phyloP scores from a whole-genome alignment of 30 jellyfish, hydroid and myxozoan species.

The Nemopilema nomurai region DNA sequence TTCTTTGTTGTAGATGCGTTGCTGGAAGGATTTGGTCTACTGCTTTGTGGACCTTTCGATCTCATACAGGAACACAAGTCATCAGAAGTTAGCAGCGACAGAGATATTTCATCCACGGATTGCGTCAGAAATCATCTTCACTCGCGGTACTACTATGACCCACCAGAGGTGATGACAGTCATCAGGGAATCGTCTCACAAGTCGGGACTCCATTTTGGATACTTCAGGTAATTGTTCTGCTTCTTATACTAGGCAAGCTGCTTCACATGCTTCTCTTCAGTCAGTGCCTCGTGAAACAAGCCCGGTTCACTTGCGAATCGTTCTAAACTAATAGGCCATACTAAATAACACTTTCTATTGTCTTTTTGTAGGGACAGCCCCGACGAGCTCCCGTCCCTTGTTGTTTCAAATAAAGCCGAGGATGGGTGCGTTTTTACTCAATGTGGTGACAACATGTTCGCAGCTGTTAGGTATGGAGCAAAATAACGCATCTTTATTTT shows the following conservation, averaged over 20 bases:
- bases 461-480: slow-evolving; percentile 80
- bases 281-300: not conserved
- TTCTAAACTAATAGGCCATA: not conserved
- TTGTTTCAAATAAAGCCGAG: slow-evolving; percentile 57
- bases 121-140: slow-evolving; percentile 38
- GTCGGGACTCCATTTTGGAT: slow-evolving; percentile 74
- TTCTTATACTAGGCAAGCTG: too few relatives aligned
- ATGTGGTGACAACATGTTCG: slow-evolving; percentile 81
- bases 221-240: slow-evolving; percentile 71
- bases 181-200: slow-evolving; percentile 23
- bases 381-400: slow-evolving; percentile 52
- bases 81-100: not conserved
- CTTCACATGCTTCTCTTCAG: too few relatives aligned
- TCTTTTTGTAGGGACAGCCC: slow-evolving; percentile 76
- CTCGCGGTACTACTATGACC: slow-evolving; percentile 74
- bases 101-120: not conserved
- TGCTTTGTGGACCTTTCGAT: slow-evolving; percentile 86
- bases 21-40: slow-evolving; percentile 35
- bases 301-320: not conserved
- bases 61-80: slow-evolving; percentile 35
- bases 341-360: not conserved
- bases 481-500: too few relatives aligned
- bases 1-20: slow-evolving; percentile 66
- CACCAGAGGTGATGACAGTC: slow-evolving; percentile 83
- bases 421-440: slow-evolving; percentile 39